A percentile compares a stretch with the other conserved stretches of the same genome.
These are phyloP conservation scores for Threskiornis aethiopicus DNA, from an alignment of 2,797 vertebrate species.

Conservation along the genomic window DNA sequence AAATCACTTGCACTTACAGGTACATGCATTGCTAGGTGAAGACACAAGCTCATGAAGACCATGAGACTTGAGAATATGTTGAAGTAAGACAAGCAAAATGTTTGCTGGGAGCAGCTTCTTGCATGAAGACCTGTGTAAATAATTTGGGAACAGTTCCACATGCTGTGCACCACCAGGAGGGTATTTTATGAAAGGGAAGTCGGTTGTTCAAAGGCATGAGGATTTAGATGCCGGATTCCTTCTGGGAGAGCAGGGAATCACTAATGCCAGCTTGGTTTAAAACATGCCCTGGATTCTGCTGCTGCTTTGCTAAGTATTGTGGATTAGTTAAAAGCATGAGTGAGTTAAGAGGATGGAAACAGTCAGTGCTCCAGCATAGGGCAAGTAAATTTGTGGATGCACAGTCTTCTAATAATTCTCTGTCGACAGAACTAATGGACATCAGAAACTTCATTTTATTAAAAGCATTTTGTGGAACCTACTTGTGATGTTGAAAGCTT, in stretches of 20 bases:
- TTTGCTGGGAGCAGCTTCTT: neutral
- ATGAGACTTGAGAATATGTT: neutral
- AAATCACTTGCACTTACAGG: neutral
- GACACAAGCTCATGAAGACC: neutral
- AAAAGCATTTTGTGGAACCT: slow-evolving; percentile 18
- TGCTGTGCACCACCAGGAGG: neutral
- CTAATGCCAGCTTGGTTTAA: neutral
- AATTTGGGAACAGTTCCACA: neutral
- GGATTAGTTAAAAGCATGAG: slow-evolving; percentile 26
- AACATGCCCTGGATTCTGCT: neutral
- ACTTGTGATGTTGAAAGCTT: neutral
- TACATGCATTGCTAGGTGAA: neutral
- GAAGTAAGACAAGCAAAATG: neutral
- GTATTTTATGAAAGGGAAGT: neutral
- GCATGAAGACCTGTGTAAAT: neutral
- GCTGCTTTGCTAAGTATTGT: neutral
- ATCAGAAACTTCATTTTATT: slow-evolving; percentile 11
- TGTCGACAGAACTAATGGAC: slow-evolving; percentile 3
- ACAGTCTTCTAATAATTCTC: neutral
- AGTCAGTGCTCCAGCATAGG: neutral
- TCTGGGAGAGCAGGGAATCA: neutral
- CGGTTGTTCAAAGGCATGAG: neutral
- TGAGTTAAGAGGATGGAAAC: slow-evolving; percentile 28
- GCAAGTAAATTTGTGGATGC: neutral
- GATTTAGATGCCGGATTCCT: neutral